A percentile compares a stretch with the other conserved stretches of the same genome.
Conservation (phyloP, 2,797 vertebrate genomes). For the Chaenodraco wilsoni region DNA sequence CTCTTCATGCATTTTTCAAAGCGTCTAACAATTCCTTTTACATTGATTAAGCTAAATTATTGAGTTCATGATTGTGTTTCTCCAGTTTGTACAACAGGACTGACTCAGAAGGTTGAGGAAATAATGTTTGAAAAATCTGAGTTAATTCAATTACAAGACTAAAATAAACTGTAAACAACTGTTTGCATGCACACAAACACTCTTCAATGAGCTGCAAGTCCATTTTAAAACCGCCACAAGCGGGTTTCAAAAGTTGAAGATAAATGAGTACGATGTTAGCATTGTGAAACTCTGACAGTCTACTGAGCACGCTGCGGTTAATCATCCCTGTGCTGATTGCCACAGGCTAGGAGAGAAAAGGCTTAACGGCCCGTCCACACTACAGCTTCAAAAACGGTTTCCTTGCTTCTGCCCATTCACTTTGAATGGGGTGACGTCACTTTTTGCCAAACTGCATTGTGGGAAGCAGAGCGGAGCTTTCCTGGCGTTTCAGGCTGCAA, state of each 20-base stretch:
- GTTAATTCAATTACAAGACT: slow-evolving; percentile 1
- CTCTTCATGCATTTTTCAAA: not conserved
- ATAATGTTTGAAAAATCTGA: not conserved
- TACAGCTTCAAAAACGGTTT: too few species aligned
- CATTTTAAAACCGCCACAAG: not conserved
- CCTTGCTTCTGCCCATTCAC: too few species aligned
- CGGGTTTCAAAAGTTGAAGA: slow-evolving; percentile 20
- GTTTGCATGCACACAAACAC: not conserved
- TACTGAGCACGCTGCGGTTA: slow-evolving; percentile 31
- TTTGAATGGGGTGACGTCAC: too few species aligned
- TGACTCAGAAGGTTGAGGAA: not conserved
- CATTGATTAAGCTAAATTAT: not conserved
- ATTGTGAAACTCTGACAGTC: slow-evolving; percentile 25
- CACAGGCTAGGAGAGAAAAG: slow-evolving; percentile 19
- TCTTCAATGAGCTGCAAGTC: not conserved
- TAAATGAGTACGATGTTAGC: slow-evolving; percentile 42
- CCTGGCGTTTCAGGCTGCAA: too few species aligned
- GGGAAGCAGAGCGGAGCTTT: too few species aligned
- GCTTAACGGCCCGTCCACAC: too few species aligned
- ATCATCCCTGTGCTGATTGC: slow-evolving; percentile 26
- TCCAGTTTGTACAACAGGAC: not conserved
- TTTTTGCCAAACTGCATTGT: too few species aligned
- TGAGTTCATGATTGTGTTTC: not conserved
- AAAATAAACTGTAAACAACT: slow-evolving; percentile 8
- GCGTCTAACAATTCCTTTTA: not conserved